Evolutionary conservation across 2,888 invertebrate genomes (phyloP).

Genomic region (Drosophila tripunctata): DNA sequence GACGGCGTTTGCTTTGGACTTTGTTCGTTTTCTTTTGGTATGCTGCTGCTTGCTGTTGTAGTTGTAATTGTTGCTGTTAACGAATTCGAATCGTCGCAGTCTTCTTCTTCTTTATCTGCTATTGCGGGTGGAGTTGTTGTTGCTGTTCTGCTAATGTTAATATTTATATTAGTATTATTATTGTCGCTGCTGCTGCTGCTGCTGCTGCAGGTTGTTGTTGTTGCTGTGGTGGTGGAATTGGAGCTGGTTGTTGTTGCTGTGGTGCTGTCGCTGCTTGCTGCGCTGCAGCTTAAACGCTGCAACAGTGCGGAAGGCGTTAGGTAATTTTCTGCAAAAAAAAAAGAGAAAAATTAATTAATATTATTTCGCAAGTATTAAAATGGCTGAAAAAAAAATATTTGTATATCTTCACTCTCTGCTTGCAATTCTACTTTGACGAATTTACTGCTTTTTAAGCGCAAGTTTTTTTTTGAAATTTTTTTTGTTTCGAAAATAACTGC

Average conservation of each 20-base stretch:
- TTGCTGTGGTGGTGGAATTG: constrained; percentile 35
- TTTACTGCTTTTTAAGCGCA: not conserved
- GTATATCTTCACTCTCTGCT: too few species aligned
- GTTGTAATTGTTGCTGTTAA: constrained; percentile 32
- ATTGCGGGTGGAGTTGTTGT: constrained; percentile 53
- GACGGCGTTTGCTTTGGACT: constrained; percentile 46
- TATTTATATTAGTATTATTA: constrained; percentile 5
- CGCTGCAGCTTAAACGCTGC: constrained; percentile 60
- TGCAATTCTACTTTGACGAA: constrained; percentile 17
- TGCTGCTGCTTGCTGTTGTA: constrained; percentile 46
- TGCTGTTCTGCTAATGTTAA: constrained; percentile 29
- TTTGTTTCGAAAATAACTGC: constrained; percentile 20
- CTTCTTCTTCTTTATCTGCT: constrained; percentile 73
- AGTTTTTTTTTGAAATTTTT: not conserved
- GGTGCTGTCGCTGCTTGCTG: constrained; percentile 29
- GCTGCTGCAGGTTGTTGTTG: constrained; percentile 24
- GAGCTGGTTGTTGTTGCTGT: constrained; percentile 30
- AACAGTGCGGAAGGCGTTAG: constrained; percentile 67
- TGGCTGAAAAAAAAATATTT: not conserved
- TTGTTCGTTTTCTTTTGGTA: constrained; percentile 64
- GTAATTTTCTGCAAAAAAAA: constrained; percentile 60
- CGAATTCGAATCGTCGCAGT: constrained; percentile 66
- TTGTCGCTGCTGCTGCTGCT: constrained; percentile 35
- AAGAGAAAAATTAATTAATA: constrained; percentile 1
- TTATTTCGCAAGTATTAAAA: constrained; percentile 9